Percentiles rank a stretch among this genome's conserved stretches.
Conservation (phyloP, 2,113 vertebrate species). For the Neolamprologus caudopunctatus region DNA sequence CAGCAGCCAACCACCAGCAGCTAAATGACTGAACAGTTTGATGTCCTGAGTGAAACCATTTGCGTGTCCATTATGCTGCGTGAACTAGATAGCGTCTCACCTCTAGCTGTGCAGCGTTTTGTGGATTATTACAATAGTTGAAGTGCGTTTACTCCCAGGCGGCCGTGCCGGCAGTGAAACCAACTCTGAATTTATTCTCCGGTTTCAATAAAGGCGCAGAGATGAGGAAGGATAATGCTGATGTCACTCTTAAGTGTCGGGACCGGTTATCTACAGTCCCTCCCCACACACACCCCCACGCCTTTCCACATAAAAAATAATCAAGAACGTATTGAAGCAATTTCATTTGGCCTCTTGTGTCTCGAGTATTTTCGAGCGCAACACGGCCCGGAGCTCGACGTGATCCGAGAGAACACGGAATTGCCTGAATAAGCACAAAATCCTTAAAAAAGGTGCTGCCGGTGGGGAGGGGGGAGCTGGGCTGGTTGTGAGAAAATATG, state of each 20-base stretch:
- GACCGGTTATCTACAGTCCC: neutral
- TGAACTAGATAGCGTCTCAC: conserved; percentile 17
- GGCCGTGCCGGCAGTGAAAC: neutral
- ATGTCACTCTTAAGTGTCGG: neutral
- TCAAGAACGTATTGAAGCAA: neutral
- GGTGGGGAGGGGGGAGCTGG: neutral
- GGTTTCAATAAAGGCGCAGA: neutral
- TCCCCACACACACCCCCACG: neutral
- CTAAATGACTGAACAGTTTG: conserved; percentile 17
- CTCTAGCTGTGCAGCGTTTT: conserved; percentile 9
- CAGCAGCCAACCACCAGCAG: neutral
- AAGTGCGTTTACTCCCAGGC: neutral
- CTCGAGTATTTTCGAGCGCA: neutral
- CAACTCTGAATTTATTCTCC: neutral
- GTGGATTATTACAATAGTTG: conserved; percentile 39
- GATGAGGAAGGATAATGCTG: neutral
- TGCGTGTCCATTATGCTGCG: conserved; percentile 15
- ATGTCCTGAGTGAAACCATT: conserved; percentile 26
- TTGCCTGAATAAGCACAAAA: neutral
- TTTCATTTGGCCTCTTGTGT: neutral
- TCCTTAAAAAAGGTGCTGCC: neutral
- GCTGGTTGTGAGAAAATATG: neutral
- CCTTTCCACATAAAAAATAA: neutral
- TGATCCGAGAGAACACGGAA: neutral
- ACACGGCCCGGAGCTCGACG: neutral